Base-by-base conservation (phyloP, 2,113 vertebrate genomes). In the Vanacampus margaritifer region DNA sequence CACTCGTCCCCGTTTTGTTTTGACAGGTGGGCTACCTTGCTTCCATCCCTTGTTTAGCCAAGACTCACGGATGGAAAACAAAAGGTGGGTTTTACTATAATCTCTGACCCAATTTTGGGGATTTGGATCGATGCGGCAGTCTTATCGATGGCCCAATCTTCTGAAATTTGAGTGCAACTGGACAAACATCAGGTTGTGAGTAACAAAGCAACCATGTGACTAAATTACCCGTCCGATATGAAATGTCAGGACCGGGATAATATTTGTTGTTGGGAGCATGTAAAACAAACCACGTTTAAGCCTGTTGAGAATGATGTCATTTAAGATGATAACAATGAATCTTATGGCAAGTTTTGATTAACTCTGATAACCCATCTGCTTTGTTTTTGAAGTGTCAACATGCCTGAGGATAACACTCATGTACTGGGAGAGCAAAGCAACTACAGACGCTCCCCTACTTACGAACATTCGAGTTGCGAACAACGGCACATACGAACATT, bases 21-120 rank as follows among this genome's bases (percentile, higher is more conserved):
- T 74, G 37, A 64, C 71, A 77, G 65, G 70, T 79, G 72, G 67
- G 19, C 43, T 68, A 17, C 60, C 56, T 83, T 56, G 51, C 51
- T 57, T 59, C n/a, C 45, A 63, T 36, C 6, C 61, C 51, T 7
- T 50, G 28, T 69, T 41, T 14, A 4, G 50, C 64, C 26, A 80
- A 67, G 63, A 75, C n/a, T 48, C 19, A 12, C 6, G 16, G 16
- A 9, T 2, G 3, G 8, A 6, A 16, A 3, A 5, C 43, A 48
- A 78, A 65, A 70, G 58, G 32, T 65, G 36, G 37, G 54, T 76
- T 76, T 73, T 28, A 78, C 39, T n/a, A 48, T 84, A 87, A 86
- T 80, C 76, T 72, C 70, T 77, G 83, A 89, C 81, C 83, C 45
- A 80, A 65, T 80, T 84, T 74, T 9, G 46, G 57, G 72, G 63